Base-by-base conservation (phyloP, 2,797 vertebrate species). In the Karalla daura region DNA sequence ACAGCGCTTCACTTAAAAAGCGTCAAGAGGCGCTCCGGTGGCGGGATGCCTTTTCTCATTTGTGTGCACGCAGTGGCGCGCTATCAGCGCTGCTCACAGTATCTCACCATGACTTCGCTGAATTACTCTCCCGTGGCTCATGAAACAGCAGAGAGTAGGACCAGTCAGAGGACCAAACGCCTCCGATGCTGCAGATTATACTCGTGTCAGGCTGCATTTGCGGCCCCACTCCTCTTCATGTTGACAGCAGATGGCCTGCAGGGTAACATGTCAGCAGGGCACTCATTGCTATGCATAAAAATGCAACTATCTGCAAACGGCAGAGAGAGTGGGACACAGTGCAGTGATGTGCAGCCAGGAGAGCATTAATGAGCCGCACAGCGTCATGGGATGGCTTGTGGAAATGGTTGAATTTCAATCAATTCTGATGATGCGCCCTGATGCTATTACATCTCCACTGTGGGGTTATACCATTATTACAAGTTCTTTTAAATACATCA, bases 231-330 rank as follows among this genome's bases (percentile, higher is more conserved):
- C 56, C 32, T 52, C 44, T 47, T 55, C 39, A 28, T 32, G 25
- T 39, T 62, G 68, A 78, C 78, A 80, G 81, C 77, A 80, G 70
- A 83, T 78, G 76, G 78, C 74, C 72, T 56, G 64, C 63, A 70
- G 81, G 63, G 75, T 49, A 41, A 63, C 74, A 54, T 83, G 78
- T 80, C 88, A 87, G 86, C 82, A 74, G 78, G 82, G 55, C 70
- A 69, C 72, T 76, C 67, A 50, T 67, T 75, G 73, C 62, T 55
- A 61, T 78, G 76, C 76, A 74, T 60, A 65, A 81, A 86, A 82
- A 80, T 51, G 41, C 59, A 73, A 39, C 51, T 54, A 30, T 64
- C 67, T 80, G 64, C 62, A 76, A 74, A 77, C 66, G 25, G 53
- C 36, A n/a, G n/a, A 43, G 28, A 32, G 41, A 72, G 55, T 36